Evolutionary conservation across 1,140 invertebrate genomes (phyloP).

Genomic region (Listronotus oregonensis): DNA sequence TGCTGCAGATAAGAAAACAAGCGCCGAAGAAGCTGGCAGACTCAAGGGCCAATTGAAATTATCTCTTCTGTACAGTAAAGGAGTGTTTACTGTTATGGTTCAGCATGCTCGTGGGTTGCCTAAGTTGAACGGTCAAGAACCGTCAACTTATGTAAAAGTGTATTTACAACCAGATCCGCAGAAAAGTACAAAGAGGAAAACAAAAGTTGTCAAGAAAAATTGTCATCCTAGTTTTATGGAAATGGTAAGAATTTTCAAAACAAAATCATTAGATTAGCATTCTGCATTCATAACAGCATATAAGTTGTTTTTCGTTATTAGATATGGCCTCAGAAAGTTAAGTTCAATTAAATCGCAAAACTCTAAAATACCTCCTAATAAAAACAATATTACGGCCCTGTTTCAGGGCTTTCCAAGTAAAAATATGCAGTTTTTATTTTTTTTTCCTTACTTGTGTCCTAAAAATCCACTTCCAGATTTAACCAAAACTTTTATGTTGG

Average conservation of each 20-base stretch:
- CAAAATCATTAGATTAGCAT: too few species aligned
- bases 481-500: too few species aligned
- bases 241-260: slow-evolving; percentile 80
- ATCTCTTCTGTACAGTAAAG: slow-evolving; percentile 81
- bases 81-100: slow-evolving; percentile 82
- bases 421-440: too few species aligned
- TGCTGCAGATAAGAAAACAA: slow-evolving; percentile 15
- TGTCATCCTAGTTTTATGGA: slow-evolving; percentile 98
- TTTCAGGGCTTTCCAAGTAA: too few species aligned
- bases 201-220: slow-evolving; percentile 88
- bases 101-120: slow-evolving; percentile 86
- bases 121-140: slow-evolving; percentile 74
- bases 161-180: slow-evolving; percentile 88
- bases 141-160: slow-evolving; percentile 91
- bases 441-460: too few species aligned
- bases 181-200: slow-evolving; percentile 93
- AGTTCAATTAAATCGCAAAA: too few species aligned
- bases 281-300: too few species aligned
- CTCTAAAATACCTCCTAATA: too few species aligned
- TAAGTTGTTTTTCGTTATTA: too few species aligned
- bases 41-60: slow-evolving; percentile 63
- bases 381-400: too few species aligned
- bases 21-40: slow-evolving; percentile 42
- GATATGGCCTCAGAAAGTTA: too few species aligned
- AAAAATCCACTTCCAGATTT: too few species aligned